These are phyloP conservation scores for Andrena chrysosceles DNA, from an alignment of 2,888 invertebrate genomes.

Conservation along the genomic window DNA sequence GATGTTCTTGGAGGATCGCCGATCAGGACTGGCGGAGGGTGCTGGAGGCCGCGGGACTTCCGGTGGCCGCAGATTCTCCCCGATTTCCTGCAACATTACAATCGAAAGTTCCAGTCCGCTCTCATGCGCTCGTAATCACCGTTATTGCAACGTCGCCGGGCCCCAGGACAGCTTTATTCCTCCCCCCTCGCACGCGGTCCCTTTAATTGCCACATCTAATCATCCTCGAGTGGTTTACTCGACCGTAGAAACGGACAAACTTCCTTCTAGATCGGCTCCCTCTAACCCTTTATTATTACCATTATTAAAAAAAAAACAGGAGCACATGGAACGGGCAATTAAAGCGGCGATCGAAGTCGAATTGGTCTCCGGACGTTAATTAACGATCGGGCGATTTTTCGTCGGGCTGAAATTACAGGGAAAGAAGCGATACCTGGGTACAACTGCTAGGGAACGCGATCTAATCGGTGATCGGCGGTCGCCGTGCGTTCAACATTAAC, in stretches of 20 bases:
- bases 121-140: background rate
- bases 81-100: constrained; percentile 61
- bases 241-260: background rate
- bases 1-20: constrained; percentile 23
- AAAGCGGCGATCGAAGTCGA: constrained; percentile 14
- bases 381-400: constrained; percentile 5
- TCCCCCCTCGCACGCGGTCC: background rate
- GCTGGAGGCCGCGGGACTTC: constrained; percentile 39
- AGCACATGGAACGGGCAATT: constrained; percentile 15
- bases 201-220: background rate
- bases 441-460: background rate
- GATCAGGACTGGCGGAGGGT: constrained; percentile 41
- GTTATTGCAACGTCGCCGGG: background rate
- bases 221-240: background rate
- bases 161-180: background rate
- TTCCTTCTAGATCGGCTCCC: background rate
- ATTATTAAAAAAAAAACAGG: background rate
- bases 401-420: background rate
- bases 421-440: background rate
- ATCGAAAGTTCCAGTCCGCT: constrained; percentile 1
- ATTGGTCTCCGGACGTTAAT: constrained; percentile 3
- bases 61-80: constrained; percentile 25
- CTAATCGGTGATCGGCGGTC: constrained; percentile 5
- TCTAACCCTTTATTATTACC: background rate
- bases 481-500: background rate